Conservation (phyloP, 2,888 invertebrate species). For the Nysson spinosus region DNA sequence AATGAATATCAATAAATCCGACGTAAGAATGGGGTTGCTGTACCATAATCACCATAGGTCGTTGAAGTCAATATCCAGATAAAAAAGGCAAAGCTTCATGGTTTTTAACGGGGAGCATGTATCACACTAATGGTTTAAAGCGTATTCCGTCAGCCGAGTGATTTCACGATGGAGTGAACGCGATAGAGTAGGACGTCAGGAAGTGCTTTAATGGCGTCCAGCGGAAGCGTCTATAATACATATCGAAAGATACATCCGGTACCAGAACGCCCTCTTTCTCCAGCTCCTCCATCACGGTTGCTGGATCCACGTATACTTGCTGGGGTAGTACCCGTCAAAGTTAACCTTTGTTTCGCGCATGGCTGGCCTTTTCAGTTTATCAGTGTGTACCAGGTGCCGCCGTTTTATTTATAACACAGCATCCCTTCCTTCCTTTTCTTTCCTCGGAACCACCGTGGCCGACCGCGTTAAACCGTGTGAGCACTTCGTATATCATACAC, state of each 20-base stretch:
- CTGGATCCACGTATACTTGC: conserved; percentile 19
- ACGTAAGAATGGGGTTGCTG: too few relatives aligned
- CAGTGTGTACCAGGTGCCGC: conserved; percentile 69
- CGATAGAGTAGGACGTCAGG: conserved; percentile 35
- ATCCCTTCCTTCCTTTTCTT: conserved; percentile 44
- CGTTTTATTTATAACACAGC: conserved; percentile 71
- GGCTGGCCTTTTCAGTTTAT: conserved; percentile 69
- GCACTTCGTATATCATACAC: conserved; percentile 40
- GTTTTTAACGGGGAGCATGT: too few relatives aligned
- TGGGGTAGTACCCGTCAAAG: conserved; percentile 65
- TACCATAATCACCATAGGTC: too few relatives aligned
- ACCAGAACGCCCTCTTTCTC: conserved; percentile 33
- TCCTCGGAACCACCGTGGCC: conserved; percentile 46
- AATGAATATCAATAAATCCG: too few relatives aligned
- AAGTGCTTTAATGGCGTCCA: conserved; percentile 43
- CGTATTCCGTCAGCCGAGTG: conserved; percentile 2
- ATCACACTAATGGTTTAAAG: too few relatives aligned
- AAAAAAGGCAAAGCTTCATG: too few relatives aligned
- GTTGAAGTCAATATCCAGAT: too few relatives aligned
- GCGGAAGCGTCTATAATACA: conserved; percentile 52
- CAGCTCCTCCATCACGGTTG: conserved; percentile 36
- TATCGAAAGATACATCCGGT: conserved; percentile 57
- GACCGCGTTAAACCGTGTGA: conserved; percentile 51
- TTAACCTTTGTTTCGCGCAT: conserved; percentile 72
- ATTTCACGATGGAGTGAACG: conserved; percentile 28